Evolutionary conservation across 2,113 vertebrate species (phyloP), one percentile per base, ranked within the genome.

Genomic region (Perca schrenkii): DNA sequence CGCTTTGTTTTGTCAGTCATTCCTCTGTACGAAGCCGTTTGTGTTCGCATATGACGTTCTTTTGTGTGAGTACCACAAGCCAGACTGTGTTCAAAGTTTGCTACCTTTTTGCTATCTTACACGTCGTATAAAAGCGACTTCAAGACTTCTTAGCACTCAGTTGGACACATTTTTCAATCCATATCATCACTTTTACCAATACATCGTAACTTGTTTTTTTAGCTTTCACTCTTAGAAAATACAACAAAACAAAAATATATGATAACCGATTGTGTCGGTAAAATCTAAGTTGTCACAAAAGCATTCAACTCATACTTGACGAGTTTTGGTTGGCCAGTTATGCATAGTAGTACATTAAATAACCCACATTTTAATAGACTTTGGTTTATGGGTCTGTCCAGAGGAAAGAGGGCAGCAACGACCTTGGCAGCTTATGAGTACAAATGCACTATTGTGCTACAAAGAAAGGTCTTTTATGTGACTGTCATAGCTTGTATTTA

Each of bases 1-100:
- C 3, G 0, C 75, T 82, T 68, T 12, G 64, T 66, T 14, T 31
- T 12, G 60, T 53, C 62, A 71, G 15, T 82, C 88, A 82, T 90
- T 90, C 77, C 82, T 25, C 2, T 5, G 46, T 4, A 2, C 13
- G 4, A 3, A 3, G 2, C 21, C 19, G 62, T 25, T 7, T 0
- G 28, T 1, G 25, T 1, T 6, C 22, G 1, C 19, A 11, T 12
- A 46, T 12, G 54, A 46, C 71, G 21, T 46, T 43, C 19, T 49
- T 60, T 21, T 6, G 47, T 12, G 14, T 0, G 21, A 17, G 5
- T 17, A 2, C 4, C 79, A 10, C 36, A 3, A 0, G 2, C 69
- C 14, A 11, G 36, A 74, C 67, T 66, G 3, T 0, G 22, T 58
- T 61, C 1, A 28, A 34, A 54, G 0, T 1, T 14, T 13, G 6